Evolutionary conservation across 2,113 vertebrate species (phyloP).

Genomic region (Atherinomorus stipes): DNA sequence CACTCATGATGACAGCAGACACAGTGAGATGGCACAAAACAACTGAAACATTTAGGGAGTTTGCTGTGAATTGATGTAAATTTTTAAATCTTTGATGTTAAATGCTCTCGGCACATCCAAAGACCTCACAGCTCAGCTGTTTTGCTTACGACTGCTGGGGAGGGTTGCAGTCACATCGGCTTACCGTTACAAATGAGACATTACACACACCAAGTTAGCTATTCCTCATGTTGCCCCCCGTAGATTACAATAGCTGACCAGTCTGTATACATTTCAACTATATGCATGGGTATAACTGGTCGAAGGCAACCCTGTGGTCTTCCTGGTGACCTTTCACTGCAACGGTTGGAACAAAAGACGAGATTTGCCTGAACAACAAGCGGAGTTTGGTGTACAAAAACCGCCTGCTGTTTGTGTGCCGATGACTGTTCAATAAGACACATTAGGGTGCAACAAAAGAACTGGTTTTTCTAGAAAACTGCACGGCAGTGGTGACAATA

Average conservation of each 20-base stretch:
- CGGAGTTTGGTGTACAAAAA: conserved; percentile 37
- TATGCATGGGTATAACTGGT: conserved; percentile 19
- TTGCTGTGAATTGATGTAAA: conserved; percentile 29
- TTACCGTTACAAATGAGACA: conserved; percentile 15
- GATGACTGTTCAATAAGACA: conserved; percentile 58
- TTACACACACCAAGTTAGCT: conserved; percentile 25
- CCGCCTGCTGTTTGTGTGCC: conserved; percentile 29
- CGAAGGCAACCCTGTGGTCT: conserved; percentile 31
- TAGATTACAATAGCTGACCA: conserved; percentile 51
- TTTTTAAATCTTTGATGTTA: conserved; percentile 40
- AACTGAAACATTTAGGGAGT: conserved; percentile 17
- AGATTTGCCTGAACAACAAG: conserved; percentile 52
- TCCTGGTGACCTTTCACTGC: conserved; percentile 42
- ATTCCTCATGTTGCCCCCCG: conserved; percentile 25
- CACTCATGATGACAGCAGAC: conserved; percentile 30
- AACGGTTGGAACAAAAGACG: conserved; percentile 52
- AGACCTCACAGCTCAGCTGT: not conserved
- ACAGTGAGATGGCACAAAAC: conserved; percentile 13
- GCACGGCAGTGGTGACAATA: conserved; percentile 37
- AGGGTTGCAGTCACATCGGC: not conserved
- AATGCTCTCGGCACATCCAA: conserved; percentile 9
- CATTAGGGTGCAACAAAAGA: conserved; percentile 51
- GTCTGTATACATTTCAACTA: conserved; percentile 30
- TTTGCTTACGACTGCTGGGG: not conserved
- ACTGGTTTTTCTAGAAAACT: conserved; percentile 55